Evolutionary conservation across 2,113 vertebrate genomes (phyloP).

Genomic region (Neodontobutis hainanensis): DNA sequence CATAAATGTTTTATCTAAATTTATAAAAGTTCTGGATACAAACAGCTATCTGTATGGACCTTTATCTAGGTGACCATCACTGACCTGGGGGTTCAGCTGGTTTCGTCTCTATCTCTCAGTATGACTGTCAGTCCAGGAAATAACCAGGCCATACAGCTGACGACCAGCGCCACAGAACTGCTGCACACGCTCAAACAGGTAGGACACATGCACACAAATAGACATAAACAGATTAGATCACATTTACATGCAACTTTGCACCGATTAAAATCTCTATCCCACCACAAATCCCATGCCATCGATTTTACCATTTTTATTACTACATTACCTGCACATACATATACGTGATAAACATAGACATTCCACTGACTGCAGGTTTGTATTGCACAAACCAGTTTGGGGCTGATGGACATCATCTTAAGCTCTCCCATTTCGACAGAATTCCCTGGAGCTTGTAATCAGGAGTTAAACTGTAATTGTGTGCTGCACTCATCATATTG

Average conservation of each 20-base stretch:
- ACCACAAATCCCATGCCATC: not conserved
- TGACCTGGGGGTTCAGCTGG: constrained; percentile 90
- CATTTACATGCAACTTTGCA: not conserved
- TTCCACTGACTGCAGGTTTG: not conserved
- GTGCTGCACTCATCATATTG: constrained; percentile 23
- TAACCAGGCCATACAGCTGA: constrained; percentile 84
- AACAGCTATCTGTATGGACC: not conserved
- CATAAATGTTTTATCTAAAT: not conserved
- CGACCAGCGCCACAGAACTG: constrained; percentile 84
- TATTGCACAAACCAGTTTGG: not conserved
- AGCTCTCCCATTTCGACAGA: constrained; percentile 6
- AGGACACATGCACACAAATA: not conserved
- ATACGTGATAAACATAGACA: not conserved
- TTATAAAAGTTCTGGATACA: too few relatives aligned
- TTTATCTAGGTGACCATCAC: constrained; percentile 84
- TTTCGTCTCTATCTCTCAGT: constrained; percentile 86
- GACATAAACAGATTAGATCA: not conserved
- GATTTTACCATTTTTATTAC: not conserved
- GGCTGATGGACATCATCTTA: constrained; percentile 16
- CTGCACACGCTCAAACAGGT: constrained; percentile 89
- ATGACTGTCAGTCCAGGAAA: constrained; percentile 83
- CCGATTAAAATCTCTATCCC: not conserved
- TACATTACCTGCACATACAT: constrained; percentile 1
- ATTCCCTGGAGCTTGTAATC: constrained; percentile 47
- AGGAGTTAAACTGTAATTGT: constrained; percentile 43